Percentiles rank a stretch among this genome's conserved stretches.
Conservation (phyloP, 1,140 invertebrate genomes). For the Pygmarrhopalites habei region DNA sequence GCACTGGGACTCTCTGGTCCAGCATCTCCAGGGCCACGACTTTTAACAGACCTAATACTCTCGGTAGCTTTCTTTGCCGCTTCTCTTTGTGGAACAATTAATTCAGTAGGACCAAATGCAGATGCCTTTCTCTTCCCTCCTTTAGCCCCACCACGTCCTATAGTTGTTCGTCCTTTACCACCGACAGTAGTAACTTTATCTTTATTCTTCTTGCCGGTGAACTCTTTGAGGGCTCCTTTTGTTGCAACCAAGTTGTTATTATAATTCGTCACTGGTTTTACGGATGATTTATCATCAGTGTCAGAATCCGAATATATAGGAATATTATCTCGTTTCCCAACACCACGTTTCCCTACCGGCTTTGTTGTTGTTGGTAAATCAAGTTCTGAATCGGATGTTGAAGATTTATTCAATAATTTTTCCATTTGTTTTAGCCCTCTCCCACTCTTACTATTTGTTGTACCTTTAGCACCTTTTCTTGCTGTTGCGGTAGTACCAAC, state of each 20-base stretch:
- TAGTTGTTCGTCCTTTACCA: conserved; percentile 39
- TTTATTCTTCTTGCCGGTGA: conserved; percentile 46
- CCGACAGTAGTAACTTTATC: background rate
- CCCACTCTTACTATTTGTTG: conserved; percentile 59
- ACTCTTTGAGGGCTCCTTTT: conserved; percentile 76
- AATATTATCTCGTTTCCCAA: conserved; percentile 10
- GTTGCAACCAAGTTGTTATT: conserved; percentile 52
- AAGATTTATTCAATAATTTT: conserved; percentile 21
- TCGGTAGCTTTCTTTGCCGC: conserved; percentile 85
- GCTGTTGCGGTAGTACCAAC: conserved; percentile 45
- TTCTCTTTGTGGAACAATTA: conserved; percentile 83
- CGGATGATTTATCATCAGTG: conserved; percentile 47
- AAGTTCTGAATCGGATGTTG: conserved; percentile 34
- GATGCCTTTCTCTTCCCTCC: conserved; percentile 45
- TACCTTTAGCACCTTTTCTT: conserved; percentile 41
- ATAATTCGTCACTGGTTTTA: conserved; percentile 42
- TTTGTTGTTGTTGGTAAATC: conserved; percentile 21
- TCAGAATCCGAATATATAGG: conserved; percentile 69
- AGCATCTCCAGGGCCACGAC: conserved; percentile 3
- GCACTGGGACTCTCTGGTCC: conserved; percentile 5
- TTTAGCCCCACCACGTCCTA: conserved; percentile 21
- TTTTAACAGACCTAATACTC: conserved; percentile 56
- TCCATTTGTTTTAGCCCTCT: conserved; percentile 31
- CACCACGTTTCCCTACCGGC: background rate
- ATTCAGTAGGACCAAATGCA: conserved; percentile 59